Evolutionary conservation across 1,140 invertebrate genomes (phyloP).

Genomic region (Schlechtendalia chinensis): DNA sequence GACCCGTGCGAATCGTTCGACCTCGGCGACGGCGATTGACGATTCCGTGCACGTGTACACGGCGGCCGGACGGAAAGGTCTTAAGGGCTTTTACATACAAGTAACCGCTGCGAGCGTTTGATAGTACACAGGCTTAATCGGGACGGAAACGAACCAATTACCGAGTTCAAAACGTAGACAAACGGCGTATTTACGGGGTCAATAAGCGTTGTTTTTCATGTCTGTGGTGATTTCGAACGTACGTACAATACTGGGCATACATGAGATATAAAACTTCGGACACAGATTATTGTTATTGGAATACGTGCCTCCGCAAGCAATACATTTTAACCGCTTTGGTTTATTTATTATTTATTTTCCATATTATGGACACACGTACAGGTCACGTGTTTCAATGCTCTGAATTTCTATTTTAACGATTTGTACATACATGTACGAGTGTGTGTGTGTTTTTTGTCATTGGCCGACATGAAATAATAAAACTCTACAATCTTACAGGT

Average conservation of each 20-base stretch:
- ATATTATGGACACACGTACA: too few species aligned
- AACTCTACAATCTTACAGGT: not conserved
- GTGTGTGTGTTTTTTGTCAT: not conserved
- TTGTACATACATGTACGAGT: too few species aligned
- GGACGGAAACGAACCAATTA: slow-evolving; percentile 1
- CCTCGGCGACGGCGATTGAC: not conserved
- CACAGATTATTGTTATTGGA: too few species aligned
- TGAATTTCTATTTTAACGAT: not conserved
- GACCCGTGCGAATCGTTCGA: not conserved
- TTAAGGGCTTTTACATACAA: slow-evolving; percentile 16
- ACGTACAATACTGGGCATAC: too few species aligned
- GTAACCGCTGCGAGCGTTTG: not conserved
- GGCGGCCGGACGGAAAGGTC: not conserved
- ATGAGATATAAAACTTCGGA: too few species aligned
- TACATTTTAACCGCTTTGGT: too few species aligned
- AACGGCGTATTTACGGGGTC: too few species aligned
- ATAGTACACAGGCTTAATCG: not conserved
- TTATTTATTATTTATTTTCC: too few species aligned
- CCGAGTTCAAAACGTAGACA: not conserved
- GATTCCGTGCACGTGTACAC: not conserved
- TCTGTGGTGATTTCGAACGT: too few species aligned
- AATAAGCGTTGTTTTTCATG: too few species aligned
- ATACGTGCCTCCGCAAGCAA: too few species aligned
- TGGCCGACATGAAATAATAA: slow-evolving; percentile 5
- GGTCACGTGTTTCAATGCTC: not conserved